A percentile compares a stretch with the other conserved stretches of the same genome.
phyloP scores from a whole-genome alignment of 2,888 invertebrate genomes.

The Hecatera dysodea region DNA sequence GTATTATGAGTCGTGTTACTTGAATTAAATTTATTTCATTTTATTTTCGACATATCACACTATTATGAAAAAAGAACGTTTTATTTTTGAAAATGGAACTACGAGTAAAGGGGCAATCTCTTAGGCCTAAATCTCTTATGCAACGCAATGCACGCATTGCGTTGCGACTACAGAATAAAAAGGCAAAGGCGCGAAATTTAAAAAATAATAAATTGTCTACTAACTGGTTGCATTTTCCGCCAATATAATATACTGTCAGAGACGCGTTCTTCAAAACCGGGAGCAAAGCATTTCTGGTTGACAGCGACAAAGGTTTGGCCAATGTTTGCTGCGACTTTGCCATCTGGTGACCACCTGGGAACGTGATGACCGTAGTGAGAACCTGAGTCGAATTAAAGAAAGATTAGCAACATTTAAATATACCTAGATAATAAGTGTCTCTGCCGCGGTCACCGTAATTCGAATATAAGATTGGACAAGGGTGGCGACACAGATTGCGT shows the following conservation, averaged over 20 bases:
- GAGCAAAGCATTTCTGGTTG: constrained; percentile 35
- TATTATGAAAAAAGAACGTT: no score
- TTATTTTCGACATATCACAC: no score
- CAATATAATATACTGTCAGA: constrained; percentile 26
- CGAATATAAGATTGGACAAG: no score
- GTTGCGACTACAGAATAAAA: neutral
- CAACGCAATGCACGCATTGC: no score
- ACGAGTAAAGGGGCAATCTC: no score
- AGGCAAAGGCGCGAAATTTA: no score
- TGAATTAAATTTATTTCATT: no score
- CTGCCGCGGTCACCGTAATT: neutral
- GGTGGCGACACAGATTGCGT: no score
- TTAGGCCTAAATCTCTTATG: no score
- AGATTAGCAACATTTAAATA: neutral
- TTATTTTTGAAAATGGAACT: no score
- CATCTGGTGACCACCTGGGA: constrained; percentile 8
- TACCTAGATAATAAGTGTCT: neutral
- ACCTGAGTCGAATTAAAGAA: constrained; percentile 6
- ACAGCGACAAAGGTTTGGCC: constrained; percentile 35
- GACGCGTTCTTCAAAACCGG: constrained; percentile 28
- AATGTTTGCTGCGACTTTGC: neutral
- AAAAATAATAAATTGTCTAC: constrained; percentile 1
- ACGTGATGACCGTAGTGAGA: constrained; percentile 19
- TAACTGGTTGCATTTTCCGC: constrained; percentile 34
- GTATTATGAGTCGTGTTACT: no score